These are phyloP conservation scores for Bos javanicus DNA, from an alignment of 2,113 vertebrate species.

Conservation along the genomic window DNA sequence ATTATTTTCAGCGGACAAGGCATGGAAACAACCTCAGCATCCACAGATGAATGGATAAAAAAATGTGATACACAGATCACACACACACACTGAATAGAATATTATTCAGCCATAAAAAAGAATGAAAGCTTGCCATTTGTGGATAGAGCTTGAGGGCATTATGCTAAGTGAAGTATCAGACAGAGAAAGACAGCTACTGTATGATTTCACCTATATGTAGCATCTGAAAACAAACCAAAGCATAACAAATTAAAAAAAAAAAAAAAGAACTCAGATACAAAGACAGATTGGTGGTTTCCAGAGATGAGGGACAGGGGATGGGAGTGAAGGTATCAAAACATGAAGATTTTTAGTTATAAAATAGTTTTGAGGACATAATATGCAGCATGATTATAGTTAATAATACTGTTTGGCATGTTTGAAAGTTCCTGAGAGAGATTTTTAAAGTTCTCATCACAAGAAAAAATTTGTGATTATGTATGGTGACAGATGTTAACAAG, in stretches of 20 bases:
- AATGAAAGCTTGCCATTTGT: neutral
- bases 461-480: neutral
- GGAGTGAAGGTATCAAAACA: neutral
- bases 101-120: neutral
- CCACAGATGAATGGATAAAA: neutral
- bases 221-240: neutral
- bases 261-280: neutral
- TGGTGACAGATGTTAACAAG: neutral
- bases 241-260: neutral
- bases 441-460: neutral
- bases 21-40: neutral
- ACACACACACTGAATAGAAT: neutral
- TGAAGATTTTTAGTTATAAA: neutral
- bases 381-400: neutral
- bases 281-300: neutral
- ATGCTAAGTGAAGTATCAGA: neutral
- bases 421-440: neutral
- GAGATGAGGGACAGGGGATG: neutral
- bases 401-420: neutral
- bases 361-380: neutral
- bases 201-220: neutral
- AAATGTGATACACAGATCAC: neutral
- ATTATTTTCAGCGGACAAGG: neutral
- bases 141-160: neutral
- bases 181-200: neutral